Percentiles rank a stretch among this genome's conserved stretches.
These are phyloP conservation scores for Perithous albicinctus DNA, from an alignment of 2,888 invertebrate species.

Conservation along the genomic window DNA sequence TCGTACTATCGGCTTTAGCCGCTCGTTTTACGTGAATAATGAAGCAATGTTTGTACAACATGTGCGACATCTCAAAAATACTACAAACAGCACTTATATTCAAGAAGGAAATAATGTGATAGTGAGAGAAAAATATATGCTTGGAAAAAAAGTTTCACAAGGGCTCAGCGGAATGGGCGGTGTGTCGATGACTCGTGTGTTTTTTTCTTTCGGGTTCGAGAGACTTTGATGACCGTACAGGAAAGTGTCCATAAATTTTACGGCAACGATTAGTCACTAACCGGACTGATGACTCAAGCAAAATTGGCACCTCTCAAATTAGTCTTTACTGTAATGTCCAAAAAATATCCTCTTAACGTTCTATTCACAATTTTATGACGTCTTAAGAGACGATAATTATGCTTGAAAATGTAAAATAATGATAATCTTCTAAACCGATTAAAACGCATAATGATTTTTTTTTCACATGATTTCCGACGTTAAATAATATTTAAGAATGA, in stretches of 20 bases:
- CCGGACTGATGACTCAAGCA: background rate
- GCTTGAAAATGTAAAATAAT: slow-evolving; percentile 6
- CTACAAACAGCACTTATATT: background rate
- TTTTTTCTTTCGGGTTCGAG: slow-evolving; percentile 15
- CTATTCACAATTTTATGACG: background rate
- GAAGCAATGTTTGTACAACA: background rate
- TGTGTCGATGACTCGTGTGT: background rate
- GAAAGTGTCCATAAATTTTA: slow-evolving; percentile 3
- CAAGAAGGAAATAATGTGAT: background rate
- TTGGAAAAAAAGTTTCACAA: background rate
- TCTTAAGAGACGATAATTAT: background rate
- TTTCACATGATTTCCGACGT: too few relatives aligned
- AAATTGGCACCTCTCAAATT: background rate
- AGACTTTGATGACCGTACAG: slow-evolving; percentile 44
- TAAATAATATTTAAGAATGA: too few relatives aligned
- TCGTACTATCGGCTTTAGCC: background rate
- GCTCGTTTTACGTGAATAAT: background rate
- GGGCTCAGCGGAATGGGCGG: background rate
- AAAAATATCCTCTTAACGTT: background rate
- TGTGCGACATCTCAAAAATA: background rate
- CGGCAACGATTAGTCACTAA: slow-evolving; percentile 30
- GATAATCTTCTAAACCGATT: too few relatives aligned
- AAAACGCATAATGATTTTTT: too few relatives aligned
- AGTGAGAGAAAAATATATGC: background rate
- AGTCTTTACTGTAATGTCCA: background rate